phyloP scores from a whole-genome alignment of 1,140 invertebrate species.

The Holotrichia oblita region DNA sequence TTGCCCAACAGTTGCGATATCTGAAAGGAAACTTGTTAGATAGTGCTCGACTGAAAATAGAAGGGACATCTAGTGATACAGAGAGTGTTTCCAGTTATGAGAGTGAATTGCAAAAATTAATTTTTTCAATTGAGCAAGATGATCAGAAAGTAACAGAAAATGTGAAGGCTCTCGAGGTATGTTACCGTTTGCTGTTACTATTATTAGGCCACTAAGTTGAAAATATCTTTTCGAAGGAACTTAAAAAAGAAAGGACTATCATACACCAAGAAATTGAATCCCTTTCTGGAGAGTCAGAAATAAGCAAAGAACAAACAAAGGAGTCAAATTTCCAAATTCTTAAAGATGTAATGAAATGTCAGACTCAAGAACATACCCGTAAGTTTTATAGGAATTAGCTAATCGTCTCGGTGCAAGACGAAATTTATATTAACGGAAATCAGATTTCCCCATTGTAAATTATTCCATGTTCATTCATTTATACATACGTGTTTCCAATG shows the following conservation, averaged over 20 bases:
- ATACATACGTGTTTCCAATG: too few relatives aligned
- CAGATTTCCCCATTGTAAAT: too few relatives aligned
- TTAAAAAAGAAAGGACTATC: conserved; percentile 43
- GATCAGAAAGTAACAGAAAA: conserved; percentile 30
- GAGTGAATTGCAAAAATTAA: not conserved
- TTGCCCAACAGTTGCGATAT: conserved; percentile 37
- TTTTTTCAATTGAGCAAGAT: not conserved
- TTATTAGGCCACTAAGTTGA: not conserved
- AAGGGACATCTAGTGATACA: not conserved
- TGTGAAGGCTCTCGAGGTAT: conserved; percentile 9
- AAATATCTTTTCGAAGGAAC: conserved; percentile 38
- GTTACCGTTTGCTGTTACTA: not conserved
- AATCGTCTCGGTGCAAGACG: too few relatives aligned
- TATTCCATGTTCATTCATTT: too few relatives aligned
- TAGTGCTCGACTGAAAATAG: not conserved
- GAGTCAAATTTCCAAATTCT: too few relatives aligned
- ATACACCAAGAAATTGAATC: conserved; percentile 45
- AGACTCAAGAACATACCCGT: too few relatives aligned
- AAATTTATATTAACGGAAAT: too few relatives aligned
- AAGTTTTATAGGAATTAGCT: too few relatives aligned
- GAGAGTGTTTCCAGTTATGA: not conserved
- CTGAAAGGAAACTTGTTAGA: conserved; percentile 25
- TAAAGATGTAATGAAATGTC: too few relatives aligned
- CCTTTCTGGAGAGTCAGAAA: not conserved
- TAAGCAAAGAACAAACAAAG: not conserved